These are phyloP conservation scores for Machimus rusticus DNA, from an alignment of 2,888 invertebrate genomes.

Conservation along the genomic window DNA sequence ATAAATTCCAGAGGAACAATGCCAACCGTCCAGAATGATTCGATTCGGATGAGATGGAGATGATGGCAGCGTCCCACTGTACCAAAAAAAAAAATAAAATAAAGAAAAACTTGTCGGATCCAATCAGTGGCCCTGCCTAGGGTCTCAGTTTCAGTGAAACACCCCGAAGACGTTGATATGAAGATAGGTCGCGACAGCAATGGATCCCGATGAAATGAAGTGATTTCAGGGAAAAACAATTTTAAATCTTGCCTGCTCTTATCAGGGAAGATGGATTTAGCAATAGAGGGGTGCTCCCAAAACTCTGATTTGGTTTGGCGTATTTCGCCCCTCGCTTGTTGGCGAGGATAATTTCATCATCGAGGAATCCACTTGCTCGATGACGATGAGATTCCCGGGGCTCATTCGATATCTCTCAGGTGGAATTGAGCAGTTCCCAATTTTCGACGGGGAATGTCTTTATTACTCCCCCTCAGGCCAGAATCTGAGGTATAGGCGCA, in stretches of 20 bases:
- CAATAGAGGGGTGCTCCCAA: not conserved
- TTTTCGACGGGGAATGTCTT: not conserved
- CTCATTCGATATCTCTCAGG: not conserved
- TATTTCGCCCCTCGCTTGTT: not conserved
- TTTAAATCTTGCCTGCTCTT: not conserved
- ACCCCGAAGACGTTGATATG: not conserved
- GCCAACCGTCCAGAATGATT: not conserved
- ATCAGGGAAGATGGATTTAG: not conserved
- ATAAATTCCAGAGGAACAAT: not conserved
- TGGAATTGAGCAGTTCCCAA: not conserved
- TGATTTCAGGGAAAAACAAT: not conserved
- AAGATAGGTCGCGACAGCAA: not conserved
- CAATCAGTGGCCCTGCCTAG: not conserved
- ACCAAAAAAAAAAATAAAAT: not conserved
- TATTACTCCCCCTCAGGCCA: not conserved
- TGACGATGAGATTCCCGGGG: not conserved
- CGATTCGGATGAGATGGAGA: not conserved
- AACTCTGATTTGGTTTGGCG: not conserved
- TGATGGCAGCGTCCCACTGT: not conserved
- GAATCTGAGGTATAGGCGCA: not conserved
- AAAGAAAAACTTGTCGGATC: not conserved
- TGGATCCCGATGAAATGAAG: not conserved
- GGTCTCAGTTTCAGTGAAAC: not conserved
- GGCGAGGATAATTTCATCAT: not conserved
- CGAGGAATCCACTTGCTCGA: not conserved